phyloP scores from a whole-genome alignment of 2,113 vertebrate species.

The Malurus elegans region DNA sequence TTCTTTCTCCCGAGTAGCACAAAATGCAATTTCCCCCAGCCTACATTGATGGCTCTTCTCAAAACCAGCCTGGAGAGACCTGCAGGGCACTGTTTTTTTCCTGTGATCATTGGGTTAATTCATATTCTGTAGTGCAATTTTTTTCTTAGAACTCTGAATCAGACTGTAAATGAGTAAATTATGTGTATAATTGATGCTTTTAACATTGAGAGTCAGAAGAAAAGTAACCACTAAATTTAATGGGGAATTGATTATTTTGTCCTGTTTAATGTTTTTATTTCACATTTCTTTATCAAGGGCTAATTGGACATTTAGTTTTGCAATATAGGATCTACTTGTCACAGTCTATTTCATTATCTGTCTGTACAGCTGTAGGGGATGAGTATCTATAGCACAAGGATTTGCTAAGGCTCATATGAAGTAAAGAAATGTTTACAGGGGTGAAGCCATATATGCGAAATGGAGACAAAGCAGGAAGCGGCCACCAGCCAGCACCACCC shows the following conservation, averaged over 20 bases:
- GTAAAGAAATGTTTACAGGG: not conserved
- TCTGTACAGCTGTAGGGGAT: not conserved
- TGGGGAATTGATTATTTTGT: constrained; percentile 5
- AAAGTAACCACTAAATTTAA: not conserved
- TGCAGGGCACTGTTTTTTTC: not conserved
- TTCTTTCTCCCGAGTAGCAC: not conserved
- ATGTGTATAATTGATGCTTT: not conserved
- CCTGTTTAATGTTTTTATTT: not conserved
- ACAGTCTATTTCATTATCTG: not conserved
- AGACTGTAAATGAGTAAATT: not conserved
- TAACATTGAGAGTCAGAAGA: not conserved
- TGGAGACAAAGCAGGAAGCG: not conserved
- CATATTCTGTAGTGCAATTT: not conserved
- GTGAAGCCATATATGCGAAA: not conserved
- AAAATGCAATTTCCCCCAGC: not conserved
- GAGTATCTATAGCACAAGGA: not conserved
- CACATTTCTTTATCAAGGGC: not conserved
- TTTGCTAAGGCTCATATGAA: not conserved
- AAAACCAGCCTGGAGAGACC: not conserved
- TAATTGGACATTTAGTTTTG: not conserved
- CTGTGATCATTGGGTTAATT: not conserved
- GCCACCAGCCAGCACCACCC: not conserved
- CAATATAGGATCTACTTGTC: not conserved
- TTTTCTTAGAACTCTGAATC: not conserved
- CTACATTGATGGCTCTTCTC: not conserved